Evolutionary conservation across 2,113 vertebrate genomes (phyloP).

Genomic region (Struthio camelus): DNA sequence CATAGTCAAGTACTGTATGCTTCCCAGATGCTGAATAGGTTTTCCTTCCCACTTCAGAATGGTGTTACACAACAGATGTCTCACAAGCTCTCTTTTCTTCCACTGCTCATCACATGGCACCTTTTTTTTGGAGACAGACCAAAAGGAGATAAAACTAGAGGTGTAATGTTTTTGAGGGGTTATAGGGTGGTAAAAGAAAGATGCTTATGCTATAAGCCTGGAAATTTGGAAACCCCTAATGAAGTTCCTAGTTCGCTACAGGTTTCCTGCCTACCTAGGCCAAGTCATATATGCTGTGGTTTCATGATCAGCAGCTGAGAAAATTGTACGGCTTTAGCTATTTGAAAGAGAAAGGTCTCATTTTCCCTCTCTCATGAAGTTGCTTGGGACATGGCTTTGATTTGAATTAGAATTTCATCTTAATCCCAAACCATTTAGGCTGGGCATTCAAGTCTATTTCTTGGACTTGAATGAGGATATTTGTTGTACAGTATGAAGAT

Average conservation of each 20-base stretch:
- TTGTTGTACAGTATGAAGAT: background rate
- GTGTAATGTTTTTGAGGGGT: background rate
- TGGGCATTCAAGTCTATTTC: background rate
- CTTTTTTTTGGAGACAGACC: background rate
- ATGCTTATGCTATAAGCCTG: background rate
- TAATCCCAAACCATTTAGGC: background rate
- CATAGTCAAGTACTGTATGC: constrained; percentile 67
- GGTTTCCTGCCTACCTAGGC: background rate
- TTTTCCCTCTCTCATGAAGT: background rate
- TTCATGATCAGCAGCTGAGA: background rate
- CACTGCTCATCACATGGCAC: constrained; percentile 76
- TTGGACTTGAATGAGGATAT: background rate
- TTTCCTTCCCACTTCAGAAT: constrained; percentile 84
- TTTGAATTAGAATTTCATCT: background rate
- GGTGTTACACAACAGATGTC: constrained; percentile 72
- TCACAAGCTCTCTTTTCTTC: constrained; percentile 77
- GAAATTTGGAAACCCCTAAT: background rate
- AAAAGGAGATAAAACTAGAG: background rate
- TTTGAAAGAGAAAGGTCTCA: background rate
- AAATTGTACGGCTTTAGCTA: background rate
- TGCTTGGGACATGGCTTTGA: background rate
- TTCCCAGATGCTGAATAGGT: constrained; percentile 83
- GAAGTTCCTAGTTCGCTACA: background rate
- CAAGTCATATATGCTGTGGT: background rate
- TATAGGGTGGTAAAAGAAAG: background rate